These are phyloP conservation scores for Chelonus formosanus DNA, from an alignment of 2,888 invertebrate genomes.

Conservation along the genomic window DNA sequence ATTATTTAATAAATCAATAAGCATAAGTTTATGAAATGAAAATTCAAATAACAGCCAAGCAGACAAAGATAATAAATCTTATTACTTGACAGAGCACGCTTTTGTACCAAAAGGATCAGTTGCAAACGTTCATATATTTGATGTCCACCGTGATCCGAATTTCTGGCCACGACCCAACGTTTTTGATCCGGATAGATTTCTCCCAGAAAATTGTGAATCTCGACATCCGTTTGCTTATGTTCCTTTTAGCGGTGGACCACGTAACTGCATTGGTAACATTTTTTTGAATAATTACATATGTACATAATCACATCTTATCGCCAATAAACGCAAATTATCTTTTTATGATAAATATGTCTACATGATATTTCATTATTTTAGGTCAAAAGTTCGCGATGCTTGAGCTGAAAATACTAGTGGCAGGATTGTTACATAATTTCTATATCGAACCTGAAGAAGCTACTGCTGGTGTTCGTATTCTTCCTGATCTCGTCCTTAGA, in stretches of 20 bases:
- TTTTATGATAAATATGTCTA: no score
- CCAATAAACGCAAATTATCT: no score
- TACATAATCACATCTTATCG: not conserved
- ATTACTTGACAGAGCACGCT: constrained; percentile 60
- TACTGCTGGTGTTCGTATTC: constrained; percentile 24
- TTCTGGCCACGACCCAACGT: constrained; percentile 72
- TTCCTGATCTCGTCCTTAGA: constrained; percentile 36
- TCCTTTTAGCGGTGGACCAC: constrained; percentile 74
- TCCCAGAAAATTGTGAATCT: constrained; percentile 64
- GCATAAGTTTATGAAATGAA: no score
- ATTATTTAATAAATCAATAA: no score
- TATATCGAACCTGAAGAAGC: constrained; percentile 39
- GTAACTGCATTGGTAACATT: constrained; percentile 73
- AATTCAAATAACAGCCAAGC: no score
- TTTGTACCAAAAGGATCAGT: constrained; percentile 66
- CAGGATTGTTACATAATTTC: constrained; percentile 41
- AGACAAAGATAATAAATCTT: not conserved
- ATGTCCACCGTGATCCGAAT: constrained; percentile 72
- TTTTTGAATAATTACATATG: not conserved
- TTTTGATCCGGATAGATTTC: constrained; percentile 75
- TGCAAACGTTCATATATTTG: constrained; percentile 68
- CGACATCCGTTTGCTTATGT: constrained; percentile 73
- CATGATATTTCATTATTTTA: constrained; percentile 58
- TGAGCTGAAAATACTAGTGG: constrained; percentile 41
- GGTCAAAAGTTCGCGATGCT: constrained; percentile 45